A percentile compares a stretch with the other conserved stretches of the same genome.
Conservation (phyloP, 2,113 vertebrate species). For the Perca schrenkii region DNA sequence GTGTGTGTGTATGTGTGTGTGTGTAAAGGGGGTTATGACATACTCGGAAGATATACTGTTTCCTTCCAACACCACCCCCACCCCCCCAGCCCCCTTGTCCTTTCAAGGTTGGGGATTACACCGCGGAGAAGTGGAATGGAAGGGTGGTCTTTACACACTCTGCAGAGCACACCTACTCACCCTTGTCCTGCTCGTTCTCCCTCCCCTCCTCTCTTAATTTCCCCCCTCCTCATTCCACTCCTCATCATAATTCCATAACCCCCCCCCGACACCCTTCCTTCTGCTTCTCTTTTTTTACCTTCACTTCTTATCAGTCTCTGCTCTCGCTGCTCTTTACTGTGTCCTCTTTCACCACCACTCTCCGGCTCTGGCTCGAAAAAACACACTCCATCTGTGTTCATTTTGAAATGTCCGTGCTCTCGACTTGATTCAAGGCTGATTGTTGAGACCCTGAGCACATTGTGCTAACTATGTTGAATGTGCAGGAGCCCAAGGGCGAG, state of each 20-base stretch:
- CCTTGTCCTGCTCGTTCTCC: neutral
- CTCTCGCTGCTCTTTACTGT: neutral
- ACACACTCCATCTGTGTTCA: neutral
- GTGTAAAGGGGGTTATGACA: conserved; percentile 46
- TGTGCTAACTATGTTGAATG: conserved; percentile 4
- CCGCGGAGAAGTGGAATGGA: conserved; percentile 21
- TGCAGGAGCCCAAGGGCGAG: conserved; percentile 37
- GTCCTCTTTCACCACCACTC: neutral
- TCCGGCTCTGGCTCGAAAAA: neutral
- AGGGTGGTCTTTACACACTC: conserved; percentile 55
- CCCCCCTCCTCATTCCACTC: neutral
- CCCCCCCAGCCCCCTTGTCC: conserved; percentile 33
- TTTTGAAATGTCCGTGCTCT: neutral
- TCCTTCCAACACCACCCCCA: neutral
- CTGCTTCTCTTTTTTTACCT: neutral
- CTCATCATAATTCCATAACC: neutral
- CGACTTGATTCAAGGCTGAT: conserved; percentile 39
- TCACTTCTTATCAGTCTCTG: neutral
- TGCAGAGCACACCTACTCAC: conserved; percentile 33
- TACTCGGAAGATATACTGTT: conserved; percentile 36
- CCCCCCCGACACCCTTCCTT: neutral
- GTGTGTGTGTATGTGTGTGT: conserved; percentile 15
- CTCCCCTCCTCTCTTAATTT: neutral
- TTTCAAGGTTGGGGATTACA: conserved; percentile 60
- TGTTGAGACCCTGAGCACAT: conserved; percentile 2